Percentiles rank a stretch among this genome's conserved stretches.
Evolutionary conservation across 35 echinoderm and acorn worm genomes (phyloP).

Genomic region (Apostichopus japonicus): DNA sequence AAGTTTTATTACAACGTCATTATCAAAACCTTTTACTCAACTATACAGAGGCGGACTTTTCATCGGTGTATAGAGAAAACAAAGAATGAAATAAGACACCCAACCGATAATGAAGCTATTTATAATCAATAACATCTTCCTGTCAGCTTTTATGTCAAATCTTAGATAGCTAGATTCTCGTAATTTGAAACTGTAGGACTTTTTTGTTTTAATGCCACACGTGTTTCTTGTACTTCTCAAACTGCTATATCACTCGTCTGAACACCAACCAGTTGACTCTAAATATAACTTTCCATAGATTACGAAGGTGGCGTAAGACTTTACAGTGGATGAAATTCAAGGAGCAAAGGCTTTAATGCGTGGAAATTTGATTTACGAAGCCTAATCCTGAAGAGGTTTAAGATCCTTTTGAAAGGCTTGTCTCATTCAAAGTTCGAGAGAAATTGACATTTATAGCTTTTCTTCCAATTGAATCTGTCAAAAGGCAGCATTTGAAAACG

Average conservation of each 20-base stretch:
- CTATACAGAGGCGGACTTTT: no score
- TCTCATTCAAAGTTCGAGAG: not conserved
- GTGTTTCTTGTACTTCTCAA: no score
- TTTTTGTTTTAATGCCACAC: not conserved
- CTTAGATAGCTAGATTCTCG: not conserved
- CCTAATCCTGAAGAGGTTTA: not conserved
- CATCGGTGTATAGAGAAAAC: no score
- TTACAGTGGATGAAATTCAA: not conserved
- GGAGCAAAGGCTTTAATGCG: not conserved
- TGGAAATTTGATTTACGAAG: not conserved
- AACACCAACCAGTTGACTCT: not conserved
- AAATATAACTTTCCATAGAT: not conserved
- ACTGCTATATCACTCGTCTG: no score
- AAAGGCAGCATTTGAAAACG: not conserved
- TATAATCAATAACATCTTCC: not conserved
- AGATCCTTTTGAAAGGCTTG: not conserved
- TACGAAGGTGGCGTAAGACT: not conserved
- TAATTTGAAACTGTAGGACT: not conserved
- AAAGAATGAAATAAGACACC: not conserved
- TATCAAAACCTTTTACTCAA: no score
- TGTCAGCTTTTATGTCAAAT: not conserved
- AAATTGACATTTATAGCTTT: not conserved
- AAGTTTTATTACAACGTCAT: no score
- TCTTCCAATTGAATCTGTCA: not conserved
- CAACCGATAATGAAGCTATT: not conserved